phyloP scores from a whole-genome alignment of 2,797 vertebrate genomes.

The Odontamblyopus lacepedii region DNA sequence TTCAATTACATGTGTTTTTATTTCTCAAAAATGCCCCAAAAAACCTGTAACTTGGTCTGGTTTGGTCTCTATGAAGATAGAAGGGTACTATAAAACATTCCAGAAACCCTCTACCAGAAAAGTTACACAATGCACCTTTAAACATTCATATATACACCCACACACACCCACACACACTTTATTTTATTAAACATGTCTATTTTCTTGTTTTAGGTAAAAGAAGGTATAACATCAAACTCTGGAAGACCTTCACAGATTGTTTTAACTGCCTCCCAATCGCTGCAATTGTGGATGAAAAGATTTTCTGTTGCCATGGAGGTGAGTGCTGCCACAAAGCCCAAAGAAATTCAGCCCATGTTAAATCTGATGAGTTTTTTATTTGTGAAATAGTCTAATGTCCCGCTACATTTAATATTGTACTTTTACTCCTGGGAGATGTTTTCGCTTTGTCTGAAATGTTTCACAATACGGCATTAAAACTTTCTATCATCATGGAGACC shows the following conservation, averaged over 20 bases:
- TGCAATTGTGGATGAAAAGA: slow-evolving; percentile 98
- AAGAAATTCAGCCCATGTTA: background rate
- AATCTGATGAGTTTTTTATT: background rate
- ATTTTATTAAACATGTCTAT: background rate
- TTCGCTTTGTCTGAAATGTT: too few relatives aligned
- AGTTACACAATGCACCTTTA: background rate
- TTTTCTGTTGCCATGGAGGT: slow-evolving; percentile 99
- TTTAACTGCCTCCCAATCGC: slow-evolving; percentile 99
- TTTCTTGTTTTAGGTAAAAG: slow-evolving; percentile 86
- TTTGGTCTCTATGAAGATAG: too few relatives aligned
- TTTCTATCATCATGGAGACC: too few relatives aligned
- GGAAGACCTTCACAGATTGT: slow-evolving; percentile 99
- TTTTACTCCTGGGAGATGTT: too few relatives aligned
- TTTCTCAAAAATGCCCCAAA: too few relatives aligned
- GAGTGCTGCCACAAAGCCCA: slow-evolving; percentile 31
- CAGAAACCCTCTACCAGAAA: too few relatives aligned
- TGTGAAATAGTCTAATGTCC: background rate
- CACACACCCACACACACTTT: too few relatives aligned
- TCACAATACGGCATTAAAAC: too few relatives aligned
- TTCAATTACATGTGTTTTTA: too few relatives aligned
- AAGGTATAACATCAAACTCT: slow-evolving; percentile 97
- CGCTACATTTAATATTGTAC: background rate
- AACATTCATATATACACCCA: background rate
- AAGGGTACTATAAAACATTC: too few relatives aligned
- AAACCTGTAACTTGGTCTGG: too few relatives aligned